A percentile compares a stretch with the other conserved stretches of the same genome.
Conservation (phyloP, 2,888 invertebrate species). For the Phyllotreta cruciferae region DNA sequence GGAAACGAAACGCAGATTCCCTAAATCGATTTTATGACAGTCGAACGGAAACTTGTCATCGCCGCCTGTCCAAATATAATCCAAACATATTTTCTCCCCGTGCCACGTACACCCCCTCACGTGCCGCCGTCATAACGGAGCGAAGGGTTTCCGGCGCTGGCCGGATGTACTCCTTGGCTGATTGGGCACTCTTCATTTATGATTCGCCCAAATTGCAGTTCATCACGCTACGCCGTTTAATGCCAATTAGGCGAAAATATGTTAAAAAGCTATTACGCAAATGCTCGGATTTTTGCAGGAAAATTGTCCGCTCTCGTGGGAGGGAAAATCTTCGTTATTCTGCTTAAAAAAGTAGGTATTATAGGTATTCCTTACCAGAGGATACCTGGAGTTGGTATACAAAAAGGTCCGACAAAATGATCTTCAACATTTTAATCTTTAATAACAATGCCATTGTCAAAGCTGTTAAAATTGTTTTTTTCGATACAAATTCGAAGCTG, state of each 20-base stretch:
- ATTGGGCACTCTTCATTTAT: constrained; percentile 57
- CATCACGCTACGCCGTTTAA: constrained; percentile 56
- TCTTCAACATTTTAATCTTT: no score
- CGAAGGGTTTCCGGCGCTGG: constrained; percentile 50
- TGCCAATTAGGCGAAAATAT: constrained; percentile 55
- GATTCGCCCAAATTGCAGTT: constrained; percentile 51
- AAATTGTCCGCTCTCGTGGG: no score
- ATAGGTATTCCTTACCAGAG: no score
- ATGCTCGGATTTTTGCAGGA: no score
- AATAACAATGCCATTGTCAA: no score
- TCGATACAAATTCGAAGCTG: no score
- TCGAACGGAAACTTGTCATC: constrained; percentile 30
- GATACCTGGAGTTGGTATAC: no score
- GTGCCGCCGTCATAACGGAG: constrained; percentile 51
- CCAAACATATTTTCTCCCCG: constrained; percentile 30
- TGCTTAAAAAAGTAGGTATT: no score
- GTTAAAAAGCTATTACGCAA: constrained; percentile 33
- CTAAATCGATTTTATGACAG: constrained; percentile 32
- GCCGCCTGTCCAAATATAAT: constrained; percentile 34
- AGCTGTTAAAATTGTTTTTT: no score
- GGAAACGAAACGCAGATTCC: constrained; percentile 29
- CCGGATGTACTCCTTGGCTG: constrained; percentile 56
- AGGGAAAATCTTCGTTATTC: no score
- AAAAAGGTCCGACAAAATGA: no score
- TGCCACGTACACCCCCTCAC: constrained; percentile 34